These are phyloP conservation scores for Spea multiplicata DNA, from an alignment of 2,113 vertebrate genomes.

Conservation along the genomic window DNA sequence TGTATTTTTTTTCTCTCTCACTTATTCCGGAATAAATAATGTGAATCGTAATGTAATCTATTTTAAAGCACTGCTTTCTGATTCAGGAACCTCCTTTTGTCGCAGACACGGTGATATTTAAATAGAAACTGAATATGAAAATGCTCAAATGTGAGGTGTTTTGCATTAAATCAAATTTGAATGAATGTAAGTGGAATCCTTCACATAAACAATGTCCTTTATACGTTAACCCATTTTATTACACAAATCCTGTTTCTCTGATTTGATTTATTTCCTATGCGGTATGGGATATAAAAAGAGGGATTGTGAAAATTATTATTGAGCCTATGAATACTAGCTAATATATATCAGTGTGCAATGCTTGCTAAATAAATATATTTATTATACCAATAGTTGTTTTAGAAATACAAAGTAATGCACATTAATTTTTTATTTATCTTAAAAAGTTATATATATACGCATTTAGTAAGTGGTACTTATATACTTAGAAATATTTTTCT, in stretches of 20 bases:
- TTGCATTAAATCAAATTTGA: slow-evolving; percentile 78
- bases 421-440: too few relatives aligned
- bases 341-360: too few relatives aligned
- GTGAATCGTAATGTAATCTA: slow-evolving; percentile 52
- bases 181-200: slow-evolving; percentile 73
- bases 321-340: too few relatives aligned
- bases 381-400: too few relatives aligned
- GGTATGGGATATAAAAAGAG: slow-evolving; percentile 62
- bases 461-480: too few relatives aligned
- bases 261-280: slow-evolving; percentile 80
- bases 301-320: too few relatives aligned
- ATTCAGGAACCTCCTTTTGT: slow-evolving; percentile 57
- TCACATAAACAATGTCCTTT: slow-evolving; percentile 78
- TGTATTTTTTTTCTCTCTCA: slow-evolving; percentile 19
- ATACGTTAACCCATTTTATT: slow-evolving; percentile 78
- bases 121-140: slow-evolving; percentile 59
- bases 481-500: too few relatives aligned
- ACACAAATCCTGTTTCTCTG: slow-evolving; percentile 73
- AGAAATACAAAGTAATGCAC: too few relatives aligned
- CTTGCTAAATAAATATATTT: too few relatives aligned
- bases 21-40: slow-evolving; percentile 30
- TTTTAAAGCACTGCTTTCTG: slow-evolving; percentile 5
- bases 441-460: too few relatives aligned
- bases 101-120: slow-evolving; percentile 63
- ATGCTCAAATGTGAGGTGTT: slow-evolving; percentile 72